Conservation (phyloP, 2,797 vertebrate species). For the Antrozous pallidus region DNA sequence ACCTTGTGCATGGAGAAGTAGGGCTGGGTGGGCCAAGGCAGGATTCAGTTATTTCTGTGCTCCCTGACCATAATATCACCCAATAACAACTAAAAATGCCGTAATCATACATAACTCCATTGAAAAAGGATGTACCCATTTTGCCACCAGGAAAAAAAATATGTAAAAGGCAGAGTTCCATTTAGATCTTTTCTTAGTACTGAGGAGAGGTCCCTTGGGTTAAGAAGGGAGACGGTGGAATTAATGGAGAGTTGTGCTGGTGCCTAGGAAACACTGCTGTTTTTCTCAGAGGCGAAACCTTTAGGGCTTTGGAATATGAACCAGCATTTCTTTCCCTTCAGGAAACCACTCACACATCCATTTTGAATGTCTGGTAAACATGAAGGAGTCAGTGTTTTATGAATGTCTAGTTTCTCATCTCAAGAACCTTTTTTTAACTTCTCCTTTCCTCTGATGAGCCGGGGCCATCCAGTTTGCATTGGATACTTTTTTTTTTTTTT, state of each 20-base stretch:
- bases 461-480: background rate
- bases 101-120: background rate
- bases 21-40: background rate
- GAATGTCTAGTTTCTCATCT: slow-evolving; percentile 51
- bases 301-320: background rate
- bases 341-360: slow-evolving; percentile 38
- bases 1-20: background rate
- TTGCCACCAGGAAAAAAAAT: background rate
- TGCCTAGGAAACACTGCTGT: background rate
- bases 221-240: background rate
- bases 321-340: slow-evolving; percentile 35
- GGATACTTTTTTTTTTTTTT: background rate
- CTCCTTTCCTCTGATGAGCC: background rate
- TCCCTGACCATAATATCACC: background rate
- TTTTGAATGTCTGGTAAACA: slow-evolving; percentile 37
- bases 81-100: background rate
- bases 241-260: background rate
- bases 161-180: background rate
- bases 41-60: background rate
- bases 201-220: background rate
- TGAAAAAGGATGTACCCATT: background rate
- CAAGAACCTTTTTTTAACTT: background rate
- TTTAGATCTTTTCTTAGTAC: background rate
- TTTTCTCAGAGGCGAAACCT: background rate
- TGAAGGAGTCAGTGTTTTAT: slow-evolving; percentile 11